Evolutionary conservation across 2,888 invertebrate species (phyloP).

Genomic region (Palloptera scutellata): DNA sequence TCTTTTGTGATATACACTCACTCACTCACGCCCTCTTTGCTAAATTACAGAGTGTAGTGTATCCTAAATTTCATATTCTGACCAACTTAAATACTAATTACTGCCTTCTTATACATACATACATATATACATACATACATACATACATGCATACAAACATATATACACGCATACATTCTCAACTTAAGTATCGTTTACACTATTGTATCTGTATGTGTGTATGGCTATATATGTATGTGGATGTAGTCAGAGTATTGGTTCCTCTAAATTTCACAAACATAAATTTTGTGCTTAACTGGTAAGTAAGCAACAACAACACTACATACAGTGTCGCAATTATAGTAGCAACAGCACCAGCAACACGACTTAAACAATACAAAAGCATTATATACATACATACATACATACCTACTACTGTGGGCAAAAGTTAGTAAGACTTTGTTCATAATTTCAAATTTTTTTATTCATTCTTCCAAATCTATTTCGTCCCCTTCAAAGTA

Average conservation of each 20-base stretch:
- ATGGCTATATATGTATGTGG: conserved; percentile 19
- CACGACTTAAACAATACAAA: background rate
- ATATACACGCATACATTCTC: background rate
- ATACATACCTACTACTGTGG: background rate
- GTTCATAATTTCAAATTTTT: no score
- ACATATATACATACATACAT: conserved; percentile 11
- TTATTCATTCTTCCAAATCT: no score
- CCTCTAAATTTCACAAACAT: conserved; percentile 25
- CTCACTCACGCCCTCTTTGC: background rate
- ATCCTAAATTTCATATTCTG: conserved; percentile 17
- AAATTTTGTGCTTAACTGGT: conserved; percentile 32
- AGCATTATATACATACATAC: background rate
- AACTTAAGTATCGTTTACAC: no score
- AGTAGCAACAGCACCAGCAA: background rate
- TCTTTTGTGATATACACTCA: no score
- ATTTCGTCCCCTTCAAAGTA: no score
- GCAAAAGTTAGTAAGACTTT: no score
- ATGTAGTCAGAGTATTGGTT: background rate
- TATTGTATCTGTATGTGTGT: conserved; percentile 14
- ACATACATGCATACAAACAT: no score
- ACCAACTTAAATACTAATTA: no score
- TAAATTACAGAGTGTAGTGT: background rate
- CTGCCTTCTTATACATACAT: background rate
- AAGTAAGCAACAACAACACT: background rate
- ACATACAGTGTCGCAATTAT: background rate